A percentile compares a stretch with the other conserved stretches of the same genome.
These are phyloP conservation scores for Lamprotornis superbus DNA, from an alignment of 2,113 vertebrate genomes.

Conservation along the genomic window DNA sequence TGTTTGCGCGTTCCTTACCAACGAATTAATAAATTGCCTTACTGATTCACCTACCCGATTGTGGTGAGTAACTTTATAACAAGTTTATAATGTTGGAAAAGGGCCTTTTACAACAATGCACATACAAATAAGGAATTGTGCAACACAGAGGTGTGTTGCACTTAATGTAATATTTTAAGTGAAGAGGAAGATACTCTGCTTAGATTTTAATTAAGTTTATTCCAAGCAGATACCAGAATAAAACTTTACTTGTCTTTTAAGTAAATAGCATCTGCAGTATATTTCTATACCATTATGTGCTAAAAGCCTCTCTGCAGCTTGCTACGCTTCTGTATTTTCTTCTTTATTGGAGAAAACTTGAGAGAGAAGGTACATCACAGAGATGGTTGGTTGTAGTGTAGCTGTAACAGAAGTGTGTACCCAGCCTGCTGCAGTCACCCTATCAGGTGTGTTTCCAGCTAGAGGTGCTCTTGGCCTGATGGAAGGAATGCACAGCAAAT, in stretches of 20 bases:
- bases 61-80: too few species aligned
- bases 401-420: background rate
- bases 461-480: background rate
- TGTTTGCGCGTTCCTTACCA: too few species aligned
- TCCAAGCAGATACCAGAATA: background rate
- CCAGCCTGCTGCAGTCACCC: background rate
- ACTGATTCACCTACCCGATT: too few species aligned
- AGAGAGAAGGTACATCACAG: accelerated
- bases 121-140: background rate
- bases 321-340: background rate
- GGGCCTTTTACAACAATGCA: background rate
- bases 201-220: constrained; percentile 11
- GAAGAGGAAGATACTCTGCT: background rate
- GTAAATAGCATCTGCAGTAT: background rate
- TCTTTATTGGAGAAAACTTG: background rate
- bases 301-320: background rate
- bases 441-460: accelerated
- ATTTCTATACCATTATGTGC: background rate
- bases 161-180: constrained; percentile 16
- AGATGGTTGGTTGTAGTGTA: accelerated
- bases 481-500: background rate
- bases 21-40: too few species aligned
- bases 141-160: background rate
- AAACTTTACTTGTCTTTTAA: background rate
- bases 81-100: background rate